Evolutionary conservation across 2,888 invertebrate genomes (phyloP), one percentile per base, ranked within the genome.

Genomic region (Priocnemis perturbator): DNA sequence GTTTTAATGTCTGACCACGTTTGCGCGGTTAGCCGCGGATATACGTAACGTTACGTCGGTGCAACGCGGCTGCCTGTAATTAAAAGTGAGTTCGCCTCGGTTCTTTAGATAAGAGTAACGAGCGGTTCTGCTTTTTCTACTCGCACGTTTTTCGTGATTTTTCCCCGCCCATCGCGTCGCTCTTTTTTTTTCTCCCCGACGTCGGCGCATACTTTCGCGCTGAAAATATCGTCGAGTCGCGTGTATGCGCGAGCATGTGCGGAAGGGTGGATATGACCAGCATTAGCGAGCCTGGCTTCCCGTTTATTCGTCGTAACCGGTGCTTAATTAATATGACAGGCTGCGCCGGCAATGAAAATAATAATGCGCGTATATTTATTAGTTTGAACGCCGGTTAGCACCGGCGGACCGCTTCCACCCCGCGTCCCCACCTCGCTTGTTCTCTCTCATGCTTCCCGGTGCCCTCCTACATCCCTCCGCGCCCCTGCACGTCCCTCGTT

Each of bases 251-350:
- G 50, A 17, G 17, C 50, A 9, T 19, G 19, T 19, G 50, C 50
- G 50, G 50, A 19, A 9, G 17, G 50, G 19, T 19, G 50, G 50
- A 50, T 50, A 55, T n/a, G 44, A 20, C 50, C 37, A 19, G 50
- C 7, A 58, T 64, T 67, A 20, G 37, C 45, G 21, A 15, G 45
- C 15, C n/a, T 26, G 57, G 59, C 59, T 73, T 67, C 59, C 64
- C 56, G 52, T 70, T 71, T 64, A 58, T 52, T 44, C 59, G 37
- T 56, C 64, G 62, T 69, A 70, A 67, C 64, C 62, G 60, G 63
- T 64, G 53, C 64, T 67, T 64, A 72, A 79, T 80, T 77, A 73
- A 68, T 69, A 69, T 21, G 64, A 74, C 44, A 68, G 63, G 61
- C 67, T 37, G 17, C 30, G 30, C 17, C 15, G 19, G 4, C 44